A percentile compares a stretch with the other conserved stretches of the same genome.
These are phyloP conservation scores for Epinephelus lanceolatus DNA, from an alignment of 2,113 vertebrate species.

Conservation along the genomic window DNA sequence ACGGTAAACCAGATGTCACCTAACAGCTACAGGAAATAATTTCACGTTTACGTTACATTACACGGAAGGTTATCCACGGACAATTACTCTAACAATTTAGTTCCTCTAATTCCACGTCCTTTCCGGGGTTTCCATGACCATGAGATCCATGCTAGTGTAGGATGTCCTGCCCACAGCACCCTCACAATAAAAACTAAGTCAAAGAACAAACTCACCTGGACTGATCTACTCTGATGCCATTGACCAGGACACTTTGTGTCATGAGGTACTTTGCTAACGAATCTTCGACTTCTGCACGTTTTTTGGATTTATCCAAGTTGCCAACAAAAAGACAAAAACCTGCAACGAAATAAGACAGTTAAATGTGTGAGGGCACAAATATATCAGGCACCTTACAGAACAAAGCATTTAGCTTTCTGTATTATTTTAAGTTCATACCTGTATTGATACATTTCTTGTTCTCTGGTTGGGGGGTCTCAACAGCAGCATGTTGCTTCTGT, in stretches of 20 bases:
- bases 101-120: too few relatives aligned
- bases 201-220: conserved; percentile 53
- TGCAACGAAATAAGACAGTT: conserved; percentile 31
- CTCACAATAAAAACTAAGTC: neutral
- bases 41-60: too few relatives aligned
- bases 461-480: conserved; percentile 50
- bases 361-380: neutral
- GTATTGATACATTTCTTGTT: conserved; percentile 64
- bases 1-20: too few relatives aligned
- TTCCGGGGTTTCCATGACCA: too few relatives aligned
- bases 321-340: conserved; percentile 73
- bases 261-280: conserved; percentile 65
- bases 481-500: conserved; percentile 14
- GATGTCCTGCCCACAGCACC: neutral
- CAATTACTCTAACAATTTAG: too few relatives aligned
- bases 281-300: conserved; percentile 52
- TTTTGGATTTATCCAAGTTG: conserved; percentile 73
- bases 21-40: too few relatives aligned
- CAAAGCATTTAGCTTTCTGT: neutral
- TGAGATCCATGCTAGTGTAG: too few relatives aligned
- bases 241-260: conserved; percentile 63
- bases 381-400: neutral
- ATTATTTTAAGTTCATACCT: conserved; percentile 41
- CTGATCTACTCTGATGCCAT: conserved; percentile 64
- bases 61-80: too few relatives aligned